Evolutionary conservation across 2,888 invertebrate species (phyloP), one percentile per base, ranked within the genome.

Genomic region (Drosophila barbarae): DNA sequence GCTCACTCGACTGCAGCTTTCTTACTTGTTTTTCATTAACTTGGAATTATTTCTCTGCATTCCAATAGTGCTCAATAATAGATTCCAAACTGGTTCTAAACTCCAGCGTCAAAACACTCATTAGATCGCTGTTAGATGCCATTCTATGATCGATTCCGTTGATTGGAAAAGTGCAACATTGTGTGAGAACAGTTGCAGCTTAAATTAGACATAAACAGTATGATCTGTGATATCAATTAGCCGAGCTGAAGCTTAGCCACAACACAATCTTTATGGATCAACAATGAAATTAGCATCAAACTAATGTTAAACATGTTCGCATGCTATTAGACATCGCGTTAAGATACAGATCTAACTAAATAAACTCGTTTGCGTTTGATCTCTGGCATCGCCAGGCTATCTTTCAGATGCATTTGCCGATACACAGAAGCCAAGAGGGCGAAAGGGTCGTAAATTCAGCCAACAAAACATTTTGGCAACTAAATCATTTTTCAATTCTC

Each of bases 401-500:
- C 35, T 21, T 9, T 55, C 1, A 50, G 13, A 30, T 41, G 51
- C 51, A 51, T 13, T 26, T 35, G 12, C 18, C 8, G 35, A 42
- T 12, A 35, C 18, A 52, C 61, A 52, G 61, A 63, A 63, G 61
- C 52, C 64, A 6, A 35, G 23, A n/a, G 41, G 32, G 51, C 21
- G 64, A 58, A 53, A 61, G 55, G 61, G n/a, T 32, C 59, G 44
- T 58, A 58, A 46, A 58, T 26, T 47, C 38, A 10, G 32, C 15
- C 18, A 46, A 54, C 35, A 36, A 61, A 61, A 46, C 12, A 64
- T 56, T 52, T 57, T 52, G 56, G 63, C 38, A 56, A 63, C 60
- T 69, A 82, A 79, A 77, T 82, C 69, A 74, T 74, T 71, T 44
- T 30, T 21, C 30, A 18, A 18, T 30, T 46, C 67, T 71, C 60